Evolutionary conservation across 2,797 vertebrate genomes (phyloP).

Genomic region (Mallotus villosus): DNA sequence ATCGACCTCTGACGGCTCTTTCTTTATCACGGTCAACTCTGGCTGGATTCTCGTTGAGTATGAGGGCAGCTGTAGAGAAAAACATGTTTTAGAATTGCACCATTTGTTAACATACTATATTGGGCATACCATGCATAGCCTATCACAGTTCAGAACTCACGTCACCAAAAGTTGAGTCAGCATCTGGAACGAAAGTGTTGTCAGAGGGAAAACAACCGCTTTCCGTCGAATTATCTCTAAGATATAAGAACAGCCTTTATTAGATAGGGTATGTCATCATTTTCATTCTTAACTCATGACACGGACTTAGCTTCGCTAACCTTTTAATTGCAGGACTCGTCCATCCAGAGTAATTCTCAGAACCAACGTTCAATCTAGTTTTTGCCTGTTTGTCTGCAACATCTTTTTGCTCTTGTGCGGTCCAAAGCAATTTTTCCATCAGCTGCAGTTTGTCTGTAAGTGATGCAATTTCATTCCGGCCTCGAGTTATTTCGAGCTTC

Average conservation of each 20-base stretch:
- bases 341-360: constrained; percentile 35
- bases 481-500: constrained; percentile 71
- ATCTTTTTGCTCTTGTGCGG: constrained; percentile 59
- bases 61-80: constrained; percentile 36
- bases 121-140: no score
- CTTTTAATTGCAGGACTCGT: constrained; percentile 51
- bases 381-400: constrained; percentile 17
- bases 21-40: constrained; percentile 63
- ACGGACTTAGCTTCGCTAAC: constrained; percentile 38
- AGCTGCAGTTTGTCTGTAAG: constrained; percentile 72
- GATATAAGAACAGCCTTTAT: no score
- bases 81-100: background rate
- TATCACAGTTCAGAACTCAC: constrained; percentile 38
- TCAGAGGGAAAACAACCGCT: constrained; percentile 45
- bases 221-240: constrained; percentile 28
- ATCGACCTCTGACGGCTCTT: constrained; percentile 62
- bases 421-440: constrained; percentile 71
- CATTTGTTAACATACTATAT: no score
- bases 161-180: constrained; percentile 32
- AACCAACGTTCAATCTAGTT: constrained; percentile 20
- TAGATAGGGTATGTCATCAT: no score
- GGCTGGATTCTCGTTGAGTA: constrained; percentile 46
- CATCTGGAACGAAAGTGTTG: constrained; percentile 32
- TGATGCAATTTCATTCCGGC: constrained; percentile 70
- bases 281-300: no score